These are phyloP conservation scores for Keiferia lycopersicella DNA, from an alignment of 2,888 invertebrate species.

Conservation along the genomic window DNA sequence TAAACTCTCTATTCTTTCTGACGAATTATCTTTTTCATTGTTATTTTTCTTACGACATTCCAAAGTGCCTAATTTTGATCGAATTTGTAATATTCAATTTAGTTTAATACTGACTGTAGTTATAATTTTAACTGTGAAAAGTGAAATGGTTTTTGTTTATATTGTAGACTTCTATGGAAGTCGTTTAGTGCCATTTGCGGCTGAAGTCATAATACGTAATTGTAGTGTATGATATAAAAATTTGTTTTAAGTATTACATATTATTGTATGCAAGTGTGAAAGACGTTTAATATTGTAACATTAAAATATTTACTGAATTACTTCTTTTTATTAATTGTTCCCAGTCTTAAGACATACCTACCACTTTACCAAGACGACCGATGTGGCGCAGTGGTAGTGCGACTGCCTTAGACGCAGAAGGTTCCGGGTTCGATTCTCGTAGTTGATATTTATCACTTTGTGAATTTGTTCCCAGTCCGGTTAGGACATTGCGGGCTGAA, in stretches of 20 bases:
- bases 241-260: slow-evolving; percentile 73
- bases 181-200: slow-evolving; percentile 60
- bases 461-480: no score
- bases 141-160: slow-evolving; percentile 15
- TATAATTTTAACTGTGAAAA: slow-evolving; percentile 27
- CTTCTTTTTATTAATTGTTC: slow-evolving; percentile 35
- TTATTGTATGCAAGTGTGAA: slow-evolving; percentile 64
- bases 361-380: no score
- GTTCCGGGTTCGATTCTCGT: no score
- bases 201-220: slow-evolving; percentile 56
- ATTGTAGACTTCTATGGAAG: slow-evolving; percentile 31
- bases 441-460: no score
- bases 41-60: slow-evolving; percentile 30
- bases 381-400: no score
- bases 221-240: slow-evolving; percentile 45
- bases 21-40: background rate
- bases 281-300: slow-evolving; percentile 61
- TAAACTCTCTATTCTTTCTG: slow-evolving; percentile 32
- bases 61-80: slow-evolving; percentile 46
- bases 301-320: slow-evolving; percentile 62
- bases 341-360: no score
- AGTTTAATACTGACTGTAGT: slow-evolving; percentile 26
- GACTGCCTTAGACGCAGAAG: no score
- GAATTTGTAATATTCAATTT: slow-evolving; percentile 47
- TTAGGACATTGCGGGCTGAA: no score